Conservation (phyloP, 2,113 vertebrate genomes). For the Xyrauchen texanus region DNA sequence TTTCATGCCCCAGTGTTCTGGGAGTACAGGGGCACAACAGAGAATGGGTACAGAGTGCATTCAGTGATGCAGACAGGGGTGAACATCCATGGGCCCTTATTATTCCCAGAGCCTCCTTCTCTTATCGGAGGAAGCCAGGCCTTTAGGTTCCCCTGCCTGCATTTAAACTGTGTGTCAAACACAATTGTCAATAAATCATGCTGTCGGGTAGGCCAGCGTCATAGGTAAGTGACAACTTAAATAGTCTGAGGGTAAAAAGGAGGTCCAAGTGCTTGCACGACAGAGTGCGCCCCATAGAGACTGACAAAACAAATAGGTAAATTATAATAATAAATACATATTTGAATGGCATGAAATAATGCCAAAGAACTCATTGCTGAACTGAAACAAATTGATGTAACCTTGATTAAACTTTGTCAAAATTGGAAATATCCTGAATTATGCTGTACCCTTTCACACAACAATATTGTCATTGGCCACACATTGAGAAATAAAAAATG, state of each 20-base stretch:
- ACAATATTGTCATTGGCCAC: too few relatives aligned
- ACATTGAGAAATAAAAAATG: too few relatives aligned
- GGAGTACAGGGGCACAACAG: background rate
- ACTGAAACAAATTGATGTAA: too few relatives aligned
- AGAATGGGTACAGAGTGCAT: constrained; percentile 13
- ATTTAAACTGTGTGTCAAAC: constrained; percentile 47
- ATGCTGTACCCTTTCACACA: too few relatives aligned
- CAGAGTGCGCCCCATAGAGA: background rate
- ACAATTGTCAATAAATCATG: constrained; percentile 51
- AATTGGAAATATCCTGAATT: too few relatives aligned
- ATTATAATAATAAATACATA: background rate
- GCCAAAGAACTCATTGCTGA: too few relatives aligned
- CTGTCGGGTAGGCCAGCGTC: constrained; percentile 28
- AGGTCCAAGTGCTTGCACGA: too few relatives aligned
- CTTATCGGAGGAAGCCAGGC: constrained; percentile 61
- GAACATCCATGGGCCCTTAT: constrained; percentile 15
- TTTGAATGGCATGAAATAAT: too few relatives aligned
- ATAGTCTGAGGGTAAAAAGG: constrained; percentile 20
- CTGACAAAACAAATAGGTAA: background rate
- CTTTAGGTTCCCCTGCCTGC: constrained; percentile 50
- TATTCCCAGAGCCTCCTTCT: constrained; percentile 33
- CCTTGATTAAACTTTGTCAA: background rate
- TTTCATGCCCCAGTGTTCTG: background rate
- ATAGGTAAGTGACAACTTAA: constrained; percentile 51
- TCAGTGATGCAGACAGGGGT: constrained; percentile 12